Conservation (phyloP, 1,140 invertebrate genomes). For the Drosophila sproati region DNA sequence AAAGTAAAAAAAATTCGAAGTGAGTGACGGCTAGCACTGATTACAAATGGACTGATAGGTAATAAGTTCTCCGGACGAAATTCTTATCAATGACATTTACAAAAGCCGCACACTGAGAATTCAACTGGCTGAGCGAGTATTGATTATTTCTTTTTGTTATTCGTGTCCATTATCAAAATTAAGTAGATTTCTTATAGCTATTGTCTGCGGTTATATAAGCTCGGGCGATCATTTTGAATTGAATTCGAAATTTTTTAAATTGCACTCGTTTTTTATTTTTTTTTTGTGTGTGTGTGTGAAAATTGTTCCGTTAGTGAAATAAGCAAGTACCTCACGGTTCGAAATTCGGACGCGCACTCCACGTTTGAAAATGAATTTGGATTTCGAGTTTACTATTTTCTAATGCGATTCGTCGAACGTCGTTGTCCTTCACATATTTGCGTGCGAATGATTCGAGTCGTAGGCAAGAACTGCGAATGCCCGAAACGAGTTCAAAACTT, state of each 20-base stretch:
- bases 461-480: slow-evolving; percentile 62
- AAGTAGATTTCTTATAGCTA: slow-evolving; percentile 1
- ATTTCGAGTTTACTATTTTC: slow-evolving; percentile 55
- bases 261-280: slow-evolving; percentile 1
- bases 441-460: slow-evolving; percentile 74
- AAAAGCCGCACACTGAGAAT: slow-evolving; percentile 8
- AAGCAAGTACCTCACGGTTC: slow-evolving; percentile 72
- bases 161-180: slow-evolving; percentile 24
- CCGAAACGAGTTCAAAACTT: slow-evolving; percentile 81
- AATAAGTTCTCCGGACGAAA: slow-evolving; percentile 1
- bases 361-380: slow-evolving; percentile 55
- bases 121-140: background rate
- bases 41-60: slow-evolving; percentile 20
- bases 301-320: slow-evolving; percentile 31
- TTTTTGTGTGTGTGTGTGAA: background rate
- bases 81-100: slow-evolving; percentile 45
- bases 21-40: slow-evolving; percentile 20
- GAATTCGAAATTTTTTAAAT: background rate
- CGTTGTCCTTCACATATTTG: slow-evolving; percentile 81
- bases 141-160: background rate
- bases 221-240: background rate
- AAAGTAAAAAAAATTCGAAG: background rate
- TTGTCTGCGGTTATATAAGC: slow-evolving; percentile 33
- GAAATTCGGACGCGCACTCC: slow-evolving; percentile 77
- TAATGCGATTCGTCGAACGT: slow-evolving; percentile 67